phyloP scores from a whole-genome alignment of 2,888 invertebrate genomes.

The Cataglyphis cursor region DNA sequence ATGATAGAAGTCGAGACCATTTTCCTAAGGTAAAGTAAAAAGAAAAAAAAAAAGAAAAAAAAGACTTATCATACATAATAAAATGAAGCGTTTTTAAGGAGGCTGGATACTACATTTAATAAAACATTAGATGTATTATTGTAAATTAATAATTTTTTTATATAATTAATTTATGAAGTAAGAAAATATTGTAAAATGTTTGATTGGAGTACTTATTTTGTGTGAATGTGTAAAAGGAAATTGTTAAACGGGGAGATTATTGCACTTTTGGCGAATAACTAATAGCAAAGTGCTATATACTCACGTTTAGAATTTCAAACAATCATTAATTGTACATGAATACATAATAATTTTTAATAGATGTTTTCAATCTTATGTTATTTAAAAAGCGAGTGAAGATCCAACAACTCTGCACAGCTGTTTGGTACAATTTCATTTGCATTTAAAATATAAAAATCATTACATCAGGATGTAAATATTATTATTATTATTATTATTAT shows the following conservation, averaged over 20 bases:
- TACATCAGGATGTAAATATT: slow-evolving; percentile 72
- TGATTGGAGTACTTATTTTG: slow-evolving; percentile 84
- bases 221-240: slow-evolving; percentile 76
- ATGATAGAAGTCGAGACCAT: slow-evolving; percentile 84
- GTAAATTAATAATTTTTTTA: slow-evolving; percentile 85
- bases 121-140: slow-evolving; percentile 85
- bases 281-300: slow-evolving; percentile 62
- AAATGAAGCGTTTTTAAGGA: slow-evolving; percentile 80
- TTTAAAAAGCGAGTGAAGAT: slow-evolving; percentile 60
- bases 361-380: slow-evolving; percentile 60
- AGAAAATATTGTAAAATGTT: slow-evolving; percentile 80
- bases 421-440: slow-evolving; percentile 70
- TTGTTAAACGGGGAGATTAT: slow-evolving; percentile 61
- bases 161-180: slow-evolving; percentile 86
- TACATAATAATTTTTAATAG: slow-evolving; percentile 66
- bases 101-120: slow-evolving; percentile 81
- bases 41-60: slow-evolving; percentile 66
- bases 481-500: slow-evolving; percentile 70
- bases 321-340: slow-evolving; percentile 65
- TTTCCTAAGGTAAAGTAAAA: slow-evolving; percentile 79
- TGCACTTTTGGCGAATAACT: slow-evolving; percentile 67
- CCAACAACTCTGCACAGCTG: slow-evolving; percentile 67
- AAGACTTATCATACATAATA: slow-evolving; percentile 80
- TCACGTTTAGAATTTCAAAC: slow-evolving; percentile 63
- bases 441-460: slow-evolving; percentile 71